phyloP scores from a whole-genome alignment of 2,113 vertebrate genomes.

The Heteronetta atricapilla region DNA sequence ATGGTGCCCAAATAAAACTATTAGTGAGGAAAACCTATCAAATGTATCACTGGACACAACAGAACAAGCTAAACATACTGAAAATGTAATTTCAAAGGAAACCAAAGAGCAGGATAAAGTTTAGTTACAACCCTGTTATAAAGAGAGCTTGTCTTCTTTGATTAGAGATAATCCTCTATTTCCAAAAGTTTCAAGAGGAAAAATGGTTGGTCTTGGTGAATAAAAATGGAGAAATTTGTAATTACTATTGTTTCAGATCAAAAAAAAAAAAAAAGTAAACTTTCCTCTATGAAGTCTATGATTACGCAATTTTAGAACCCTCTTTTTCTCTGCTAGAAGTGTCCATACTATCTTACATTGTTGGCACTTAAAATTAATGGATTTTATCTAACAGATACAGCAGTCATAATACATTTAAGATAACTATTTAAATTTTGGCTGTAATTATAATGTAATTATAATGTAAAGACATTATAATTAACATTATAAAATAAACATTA shows the following conservation, averaged over 20 bases:
- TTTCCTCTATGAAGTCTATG: background rate
- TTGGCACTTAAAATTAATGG: conserved; percentile 17
- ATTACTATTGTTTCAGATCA: background rate
- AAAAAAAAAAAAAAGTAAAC: conserved; percentile 42
- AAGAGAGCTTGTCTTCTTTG: background rate
- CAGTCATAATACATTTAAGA: conserved; percentile 22
- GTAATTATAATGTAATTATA: background rate
- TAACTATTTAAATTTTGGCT: conserved; percentile 10
- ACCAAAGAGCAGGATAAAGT: background rate
- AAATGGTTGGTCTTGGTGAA: background rate
- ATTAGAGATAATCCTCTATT: background rate
- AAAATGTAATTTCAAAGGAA: background rate
- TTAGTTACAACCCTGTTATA: background rate
- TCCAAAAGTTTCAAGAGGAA: background rate
- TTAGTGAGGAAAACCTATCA: background rate
- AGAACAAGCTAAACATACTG: background rate
- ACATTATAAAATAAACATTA: background rate
- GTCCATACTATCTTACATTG: background rate
- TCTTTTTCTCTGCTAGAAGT: background rate
- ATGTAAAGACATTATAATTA: conserved; percentile 49
- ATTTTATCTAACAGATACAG: conserved; percentile 22
- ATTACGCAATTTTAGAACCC: background rate
- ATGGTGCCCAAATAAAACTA: background rate
- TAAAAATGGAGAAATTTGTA: background rate
- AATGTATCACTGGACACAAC: background rate